A percentile compares a stretch with the other conserved stretches of the same genome.
Evolutionary conservation across 2,797 vertebrate species (phyloP).

Genomic region (Pogonophryne albipinna): DNA sequence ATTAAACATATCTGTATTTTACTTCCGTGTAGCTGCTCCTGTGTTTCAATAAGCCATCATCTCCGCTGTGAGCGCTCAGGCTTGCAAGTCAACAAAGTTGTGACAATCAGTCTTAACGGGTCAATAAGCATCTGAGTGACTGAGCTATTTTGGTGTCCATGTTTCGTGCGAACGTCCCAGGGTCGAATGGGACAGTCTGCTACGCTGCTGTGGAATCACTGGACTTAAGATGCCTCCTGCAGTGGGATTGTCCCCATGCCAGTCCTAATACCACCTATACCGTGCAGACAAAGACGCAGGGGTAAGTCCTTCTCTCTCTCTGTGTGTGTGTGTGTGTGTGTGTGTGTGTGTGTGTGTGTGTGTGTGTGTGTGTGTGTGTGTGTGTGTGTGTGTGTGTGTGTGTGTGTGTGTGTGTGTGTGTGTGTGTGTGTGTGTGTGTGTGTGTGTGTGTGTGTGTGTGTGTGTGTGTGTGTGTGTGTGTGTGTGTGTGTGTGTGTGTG

Average conservation of each 20-base stretch:
- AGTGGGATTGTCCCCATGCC: constrained; percentile 80
- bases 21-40: not conserved
- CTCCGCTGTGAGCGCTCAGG: not conserved
- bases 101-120: constrained; percentile 57
- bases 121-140: constrained; percentile 36
- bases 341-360: too few relatives aligned
- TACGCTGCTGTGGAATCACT: constrained; percentile 69
- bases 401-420: too few relatives aligned
- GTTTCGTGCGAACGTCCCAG: constrained; percentile 63
- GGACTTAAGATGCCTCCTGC: constrained; percentile 81
- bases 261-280: constrained; percentile 76
- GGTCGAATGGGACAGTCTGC: constrained; percentile 72
- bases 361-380: not conserved
- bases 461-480: too few relatives aligned
- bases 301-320: constrained; percentile 73
- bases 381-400: not conserved
- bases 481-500: too few relatives aligned
- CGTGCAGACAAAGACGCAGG: constrained; percentile 80
- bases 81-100: constrained; percentile 50
- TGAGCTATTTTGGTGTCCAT: constrained; percentile 64
- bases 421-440: too few relatives aligned
- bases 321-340: too few relatives aligned
- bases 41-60: not conserved
- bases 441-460: not conserved
- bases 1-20: not conserved